Evolutionary conservation across 2,797 vertebrate genomes (phyloP).

Genomic region (Protosalanx chinensis): DNA sequence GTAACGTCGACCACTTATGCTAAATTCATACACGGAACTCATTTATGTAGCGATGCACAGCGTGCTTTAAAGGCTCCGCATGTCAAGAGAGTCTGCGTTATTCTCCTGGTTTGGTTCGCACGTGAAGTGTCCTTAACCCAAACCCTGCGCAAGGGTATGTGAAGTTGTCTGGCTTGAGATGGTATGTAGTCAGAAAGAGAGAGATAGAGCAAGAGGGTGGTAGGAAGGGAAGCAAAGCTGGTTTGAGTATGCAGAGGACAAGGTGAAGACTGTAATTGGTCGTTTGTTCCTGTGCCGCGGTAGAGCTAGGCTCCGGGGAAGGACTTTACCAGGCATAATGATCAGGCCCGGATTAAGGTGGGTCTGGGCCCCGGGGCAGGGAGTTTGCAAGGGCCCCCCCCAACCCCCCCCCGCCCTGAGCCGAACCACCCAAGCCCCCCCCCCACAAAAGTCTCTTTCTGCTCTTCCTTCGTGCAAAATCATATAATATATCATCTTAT

Average conservation of each 20-base stretch:
- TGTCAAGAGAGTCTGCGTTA: neutral
- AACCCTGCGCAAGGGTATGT: slow-evolving; percentile 31
- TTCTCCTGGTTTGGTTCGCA: slow-evolving; percentile 29
- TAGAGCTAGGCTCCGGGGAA: slow-evolving; percentile 56
- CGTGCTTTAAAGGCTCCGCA: neutral
- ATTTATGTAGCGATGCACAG: too few species aligned
- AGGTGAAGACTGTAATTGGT: slow-evolving; percentile 74
- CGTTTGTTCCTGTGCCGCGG: slow-evolving; percentile 66
- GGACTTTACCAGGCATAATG: slow-evolving; percentile 69
- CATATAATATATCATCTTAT: too few species aligned
- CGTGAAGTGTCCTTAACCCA: neutral
- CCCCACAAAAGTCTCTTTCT: too few species aligned
- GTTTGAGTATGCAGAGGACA: neutral
- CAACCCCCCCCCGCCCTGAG: too few species aligned
- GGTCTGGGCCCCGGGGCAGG: too few species aligned
- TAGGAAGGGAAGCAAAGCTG: neutral
- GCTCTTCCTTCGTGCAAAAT: too few species aligned
- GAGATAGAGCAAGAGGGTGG: slow-evolving; percentile 20
- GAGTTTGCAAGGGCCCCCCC: too few species aligned
- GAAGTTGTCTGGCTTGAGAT: too few species aligned
- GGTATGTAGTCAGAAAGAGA: slow-evolving; percentile 22
- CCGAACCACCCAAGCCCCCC: too few species aligned
- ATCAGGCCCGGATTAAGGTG: too few species aligned
- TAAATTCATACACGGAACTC: neutral
- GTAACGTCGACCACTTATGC: too few species aligned